Base-by-base conservation (phyloP, 2,888 invertebrate genomes). In the Amorpha juglandis region DNA sequence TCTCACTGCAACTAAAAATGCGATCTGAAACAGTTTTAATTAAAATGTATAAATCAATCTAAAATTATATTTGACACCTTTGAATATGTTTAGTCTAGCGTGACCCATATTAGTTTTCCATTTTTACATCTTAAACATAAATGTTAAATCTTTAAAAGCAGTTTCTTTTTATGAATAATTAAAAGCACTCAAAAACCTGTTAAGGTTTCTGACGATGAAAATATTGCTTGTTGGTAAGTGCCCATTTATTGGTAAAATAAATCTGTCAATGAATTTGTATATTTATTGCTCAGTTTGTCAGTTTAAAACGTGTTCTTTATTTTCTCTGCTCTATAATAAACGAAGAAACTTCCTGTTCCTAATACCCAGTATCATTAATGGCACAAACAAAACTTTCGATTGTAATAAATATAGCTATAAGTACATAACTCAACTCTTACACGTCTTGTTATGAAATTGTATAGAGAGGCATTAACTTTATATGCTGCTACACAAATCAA, bases 131-230 rank as follows among this genome's bases (percentile, higher is more conserved):
- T 55, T 55, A 1, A 27, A 27, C 27, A 42, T 16, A n/a, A n/a
- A 14, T 42, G 19, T 58, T 12, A 42, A 21, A 19, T 19, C 19
- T 6, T 21, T 42, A 6, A 12, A 58, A 6, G 38, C 53, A n/a
- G n/a, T 38, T 58, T 9, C n/a, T 12, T 42, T 58, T 58, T 42
- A 19, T 58, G 12, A 19, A 12, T 19, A n/a, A 19, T 58, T 19
- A 58, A 58, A 12, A 58, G 58, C 58, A 58, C 58, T 58, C 42
- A 58, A 58, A 58, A 58, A 58, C 42, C 42, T 58, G 58, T 42
- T 58, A 58, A 58, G 19, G 19, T 42, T 38, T 12, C 11, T 12
- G 58, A 19, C 19, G 42, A 58, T 19, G 12, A 42, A 19, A 58
- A 19, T 58, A 58, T 58, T 12, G 58, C 19, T n/a, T 16, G 58